Evolutionary conservation across 2,797 vertebrate genomes (phyloP).

Genomic region (Tokudaia tokunoshimensis): DNA sequence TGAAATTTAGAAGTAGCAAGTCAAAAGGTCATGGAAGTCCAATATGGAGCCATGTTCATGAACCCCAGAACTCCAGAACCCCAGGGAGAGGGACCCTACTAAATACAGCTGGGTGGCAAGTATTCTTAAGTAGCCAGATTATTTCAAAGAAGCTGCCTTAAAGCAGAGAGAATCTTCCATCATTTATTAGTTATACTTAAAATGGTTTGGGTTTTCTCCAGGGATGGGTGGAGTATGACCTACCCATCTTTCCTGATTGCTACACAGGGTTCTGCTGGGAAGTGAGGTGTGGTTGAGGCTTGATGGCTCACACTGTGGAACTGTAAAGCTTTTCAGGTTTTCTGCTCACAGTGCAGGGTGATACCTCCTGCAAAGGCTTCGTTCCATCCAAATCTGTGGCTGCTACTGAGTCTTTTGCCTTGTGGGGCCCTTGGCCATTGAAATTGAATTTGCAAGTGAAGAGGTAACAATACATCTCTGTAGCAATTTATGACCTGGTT

Average conservation of each 20-base stretch:
- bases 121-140: not conserved
- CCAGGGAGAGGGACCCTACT: not conserved
- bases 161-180: constrained; percentile 21
- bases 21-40: not conserved
- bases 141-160: not conserved
- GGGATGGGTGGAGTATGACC: not conserved
- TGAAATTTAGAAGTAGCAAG: not conserved
- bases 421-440: not conserved
- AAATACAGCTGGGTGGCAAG: not conserved
- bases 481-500: not conserved
- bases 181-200: constrained; percentile 32
- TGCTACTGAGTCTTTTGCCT: not conserved
- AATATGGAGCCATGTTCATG: not conserved
- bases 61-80: not conserved
- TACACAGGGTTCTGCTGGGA: constrained; percentile 20
- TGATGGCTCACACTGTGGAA: not conserved
- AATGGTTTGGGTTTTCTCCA: constrained; percentile 54
- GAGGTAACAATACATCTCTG: no score
- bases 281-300: not conserved
- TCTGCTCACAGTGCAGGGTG: not conserved
- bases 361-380: not conserved
- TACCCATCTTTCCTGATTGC: constrained; percentile 11
- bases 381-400: not conserved
- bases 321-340: not conserved
- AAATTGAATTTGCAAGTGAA: constrained; percentile 1